Base-by-base conservation (phyloP, 2,797 vertebrate genomes). In the Zenarchopterus dispar region DNA sequence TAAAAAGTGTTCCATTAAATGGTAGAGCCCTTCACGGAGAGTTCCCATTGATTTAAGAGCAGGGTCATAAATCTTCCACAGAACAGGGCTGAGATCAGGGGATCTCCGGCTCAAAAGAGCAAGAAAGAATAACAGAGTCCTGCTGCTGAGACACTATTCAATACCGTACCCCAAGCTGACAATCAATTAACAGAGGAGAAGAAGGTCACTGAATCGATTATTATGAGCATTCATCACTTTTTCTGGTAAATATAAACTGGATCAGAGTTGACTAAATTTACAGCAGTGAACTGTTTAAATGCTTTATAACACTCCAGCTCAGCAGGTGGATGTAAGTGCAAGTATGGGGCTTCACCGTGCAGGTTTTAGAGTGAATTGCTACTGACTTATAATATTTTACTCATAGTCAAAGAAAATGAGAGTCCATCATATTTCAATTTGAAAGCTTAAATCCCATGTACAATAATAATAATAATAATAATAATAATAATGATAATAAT, bases 51-150 rank as follows among this genome's bases (percentile, higher is more conserved):
- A 89, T 91, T 89, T 80, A 81, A 82, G 84, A 86, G 74, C 76
- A 68, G 80, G 82, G 84, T 89, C 85, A 82, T 91, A 89, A 92
- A 91, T 92, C 85, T 85, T 81, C 79, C 68, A 67, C 82, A 77
- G 74, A 77, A 78, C 74, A 45, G 74, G 69, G 80, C 78, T 64
- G 67, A 76, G 78, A 78, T 81, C 78, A 69, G 69, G 67, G 77
- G 65, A 78, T 87, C 88, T 81, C 71, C 43, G 23, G 57, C 75
- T 81, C 75, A 67, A 66, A 84, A 71, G 76, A 84, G 80, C 68
- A 49, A 60, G 60, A 77, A 80, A 84, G 88, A 83, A 89, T 84
- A 85, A 87, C 86, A 75, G 62, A 21, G 52, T 56, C 70, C 70
- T 64, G 66, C 84, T 55, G 74, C 80, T 24, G 73, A 81, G 80